Base-by-base conservation (phyloP, 2,113 vertebrate species). In the Piprites chloris region DNA sequence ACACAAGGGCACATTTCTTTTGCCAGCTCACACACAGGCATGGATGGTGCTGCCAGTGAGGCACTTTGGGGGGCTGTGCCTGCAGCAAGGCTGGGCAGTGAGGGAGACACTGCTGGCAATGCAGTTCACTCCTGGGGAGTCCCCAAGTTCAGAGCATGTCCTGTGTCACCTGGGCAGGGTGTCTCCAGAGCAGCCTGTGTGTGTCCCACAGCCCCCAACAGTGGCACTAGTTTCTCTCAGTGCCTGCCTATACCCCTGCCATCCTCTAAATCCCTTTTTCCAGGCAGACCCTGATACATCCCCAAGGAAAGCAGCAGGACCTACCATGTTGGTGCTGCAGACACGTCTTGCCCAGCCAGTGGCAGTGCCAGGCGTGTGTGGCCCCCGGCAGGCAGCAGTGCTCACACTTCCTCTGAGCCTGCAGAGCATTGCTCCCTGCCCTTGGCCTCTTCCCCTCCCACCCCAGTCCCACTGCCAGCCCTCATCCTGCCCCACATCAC, bases 381-480 rank as follows among this genome's bases (percentile, higher is more conserved):
- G 52, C 74, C 42, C 41, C 52, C 0, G 1, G 24, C 6, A 3
- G 37, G 53, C 82, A 87, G 87, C 6, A 1, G 49, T 11, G 63
- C 88, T 92, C 35, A 30, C 62, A 32, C 88, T 97, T 95, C 92
- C 95, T 85, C 63, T 0, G 3, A 65, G 61, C 0, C 3, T 3
- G 7, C 52, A 33, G 56, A n/a, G 11, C 52, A 33, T 61, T 1
- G 5, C 56, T 95, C 89, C 91, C 93, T 89, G 84, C 87, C 87
- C 80, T 50, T 33, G 47, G 74, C 85, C 78, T 93, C 94, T 85
- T 95, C 92, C 92, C 88, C 90, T 85, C 88, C 96, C 69, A 1
- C 68, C 84, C 49, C 76, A 66, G 50, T 47, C 80, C 78, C 0
- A 13, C 72, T 92, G 53, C n/a, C 82, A 80, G 82, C 75, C 95